Conservation (phyloP, 2,113 vertebrate genomes). For the Ictidomys tridecemlineatus region DNA sequence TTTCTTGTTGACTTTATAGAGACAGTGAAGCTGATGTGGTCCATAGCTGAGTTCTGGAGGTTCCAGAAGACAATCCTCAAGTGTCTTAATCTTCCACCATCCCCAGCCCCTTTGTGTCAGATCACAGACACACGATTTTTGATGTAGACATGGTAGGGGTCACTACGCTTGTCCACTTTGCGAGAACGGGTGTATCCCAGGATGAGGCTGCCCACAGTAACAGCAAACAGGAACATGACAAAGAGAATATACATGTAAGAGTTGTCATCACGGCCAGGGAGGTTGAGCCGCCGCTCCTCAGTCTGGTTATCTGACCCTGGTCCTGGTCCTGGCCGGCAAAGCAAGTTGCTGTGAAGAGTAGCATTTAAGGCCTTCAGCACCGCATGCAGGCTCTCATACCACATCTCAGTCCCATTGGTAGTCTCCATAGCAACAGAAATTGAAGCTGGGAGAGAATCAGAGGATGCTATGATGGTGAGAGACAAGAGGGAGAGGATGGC, state of each 20-base stretch:
- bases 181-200: conserved; percentile 89
- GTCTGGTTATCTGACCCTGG: conserved; percentile 44
- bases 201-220: conserved; percentile 88
- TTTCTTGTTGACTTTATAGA: conserved; percentile 23
- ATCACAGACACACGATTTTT: conserved; percentile 90
- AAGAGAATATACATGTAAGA: conserved; percentile 91
- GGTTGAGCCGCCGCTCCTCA: accelerated
- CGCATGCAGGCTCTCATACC: conserved; percentile 80
- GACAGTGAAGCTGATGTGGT: background rate
- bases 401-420: conserved; percentile 78
- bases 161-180: conserved; percentile 88
- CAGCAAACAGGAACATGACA: conserved; percentile 90
- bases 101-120: conserved; percentile 62
- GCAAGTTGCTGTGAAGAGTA: conserved; percentile 72
- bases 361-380: conserved; percentile 86
- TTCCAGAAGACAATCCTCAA: background rate
- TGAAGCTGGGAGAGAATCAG: background rate
- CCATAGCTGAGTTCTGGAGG: conserved; percentile 9
- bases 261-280: conserved; percentile 78
- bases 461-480: conserved; percentile 52
- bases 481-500: background rate
- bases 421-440: conserved; percentile 75
- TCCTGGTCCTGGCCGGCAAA: background rate
- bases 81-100: background rate
- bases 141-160: conserved; percentile 90